These are phyloP conservation scores for Tenthredo distinguenda DNA, from an alignment of 2,888 invertebrate genomes.

Conservation along the genomic window DNA sequence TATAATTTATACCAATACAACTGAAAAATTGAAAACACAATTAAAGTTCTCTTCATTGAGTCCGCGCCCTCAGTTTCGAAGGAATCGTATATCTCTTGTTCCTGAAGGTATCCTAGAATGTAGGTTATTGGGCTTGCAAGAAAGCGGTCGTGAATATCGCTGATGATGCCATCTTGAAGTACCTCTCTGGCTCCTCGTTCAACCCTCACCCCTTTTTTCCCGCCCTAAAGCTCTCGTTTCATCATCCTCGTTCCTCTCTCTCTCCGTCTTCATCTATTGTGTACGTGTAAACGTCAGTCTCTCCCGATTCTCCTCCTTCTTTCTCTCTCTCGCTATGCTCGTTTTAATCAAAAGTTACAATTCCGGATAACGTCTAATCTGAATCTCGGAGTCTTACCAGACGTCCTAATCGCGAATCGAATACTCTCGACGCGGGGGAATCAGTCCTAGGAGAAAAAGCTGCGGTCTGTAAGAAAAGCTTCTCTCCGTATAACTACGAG, in stretches of 20 bases:
- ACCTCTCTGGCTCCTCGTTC: constrained; percentile 61
- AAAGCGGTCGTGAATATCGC: constrained; percentile 70
- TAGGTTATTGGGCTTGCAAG: constrained; percentile 51
- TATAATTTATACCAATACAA: not conserved
- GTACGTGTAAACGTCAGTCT: constrained; percentile 2
- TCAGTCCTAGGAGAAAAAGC: not conserved
- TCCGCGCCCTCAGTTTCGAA: not conserved
- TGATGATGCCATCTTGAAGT: constrained; percentile 70
- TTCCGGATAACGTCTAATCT: constrained; percentile 32
- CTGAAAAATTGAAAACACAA: not conserved
- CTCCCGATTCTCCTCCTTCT: constrained; percentile 19
- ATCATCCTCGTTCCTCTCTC: constrained; percentile 56
- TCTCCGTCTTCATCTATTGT: constrained; percentile 30
- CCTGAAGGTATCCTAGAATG: constrained; percentile 34
- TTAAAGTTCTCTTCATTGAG: not conserved
- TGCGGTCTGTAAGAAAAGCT: not conserved
- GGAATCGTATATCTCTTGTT: not conserved
- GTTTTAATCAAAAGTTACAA: constrained; percentile 19
- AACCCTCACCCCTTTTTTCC: constrained; percentile 53
- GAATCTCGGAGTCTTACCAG: constrained; percentile 19
- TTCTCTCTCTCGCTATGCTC: constrained; percentile 41
- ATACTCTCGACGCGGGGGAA: not conserved
- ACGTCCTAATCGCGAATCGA: constrained; percentile 26
- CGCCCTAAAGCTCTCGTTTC: constrained; percentile 51
- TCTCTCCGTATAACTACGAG: not conserved